A percentile compares a stretch with the other conserved stretches of the same genome.
These are phyloP conservation scores for Pristionchus arcanus DNA, from an alignment of 2,888 invertebrate species.

Conservation along the genomic window DNA sequence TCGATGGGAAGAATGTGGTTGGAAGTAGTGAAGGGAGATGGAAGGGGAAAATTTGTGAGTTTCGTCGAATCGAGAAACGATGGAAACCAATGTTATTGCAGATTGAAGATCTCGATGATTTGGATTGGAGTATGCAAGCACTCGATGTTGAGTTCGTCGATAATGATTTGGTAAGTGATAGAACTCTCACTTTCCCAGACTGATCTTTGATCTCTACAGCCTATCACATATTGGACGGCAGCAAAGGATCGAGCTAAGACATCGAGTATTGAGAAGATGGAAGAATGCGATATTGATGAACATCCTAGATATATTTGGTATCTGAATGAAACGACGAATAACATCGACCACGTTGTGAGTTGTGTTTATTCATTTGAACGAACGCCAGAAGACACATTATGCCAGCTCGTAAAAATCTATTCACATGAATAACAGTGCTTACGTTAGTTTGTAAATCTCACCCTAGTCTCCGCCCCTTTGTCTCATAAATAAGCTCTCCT, in stretches of 20 bases:
- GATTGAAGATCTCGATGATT: neutral
- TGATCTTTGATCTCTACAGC: slow-evolving; percentile 25
- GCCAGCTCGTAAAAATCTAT: neutral
- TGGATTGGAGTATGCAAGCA: slow-evolving; percentile 38
- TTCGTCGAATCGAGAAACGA: neutral
- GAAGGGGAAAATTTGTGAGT: slow-evolving; percentile 34
- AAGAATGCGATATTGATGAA: slow-evolving; percentile 48
- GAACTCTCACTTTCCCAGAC: neutral
- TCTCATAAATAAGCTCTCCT: neutral
- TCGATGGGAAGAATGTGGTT: neutral
- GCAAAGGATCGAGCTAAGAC: neutral
- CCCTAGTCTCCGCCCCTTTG: neutral
- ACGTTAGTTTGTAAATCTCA: neutral
- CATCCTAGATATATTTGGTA: neutral
- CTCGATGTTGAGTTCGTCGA: slow-evolving; percentile 39
- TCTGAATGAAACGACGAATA: slow-evolving; percentile 42
- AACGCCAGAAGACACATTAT: neutral
- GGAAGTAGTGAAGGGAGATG: slow-evolving; percentile 27
- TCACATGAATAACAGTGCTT: neutral
- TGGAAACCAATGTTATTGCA: neutral
- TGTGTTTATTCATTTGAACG: neutral
- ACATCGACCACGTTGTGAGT: slow-evolving; percentile 26
- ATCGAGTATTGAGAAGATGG: neutral
- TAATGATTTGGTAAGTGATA: slow-evolving; percentile 22
- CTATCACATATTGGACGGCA: neutral